Percentiles rank a stretch among this genome's conserved stretches.
Evolutionary conservation across 2,113 vertebrate genomes (phyloP).

Genomic region (Gallinago undulata): DNA sequence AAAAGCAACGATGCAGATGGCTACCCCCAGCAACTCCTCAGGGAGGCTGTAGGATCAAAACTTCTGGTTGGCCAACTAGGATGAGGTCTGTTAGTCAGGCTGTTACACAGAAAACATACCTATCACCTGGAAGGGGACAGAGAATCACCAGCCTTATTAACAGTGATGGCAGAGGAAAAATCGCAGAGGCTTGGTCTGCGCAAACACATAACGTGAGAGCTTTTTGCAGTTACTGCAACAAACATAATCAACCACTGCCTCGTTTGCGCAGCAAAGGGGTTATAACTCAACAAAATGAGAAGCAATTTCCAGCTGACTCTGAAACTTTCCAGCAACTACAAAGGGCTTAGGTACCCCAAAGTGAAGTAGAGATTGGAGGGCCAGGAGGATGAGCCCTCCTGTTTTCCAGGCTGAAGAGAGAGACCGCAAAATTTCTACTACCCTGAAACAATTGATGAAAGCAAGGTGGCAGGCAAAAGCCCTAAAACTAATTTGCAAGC

Average conservation of each 20-base stretch:
- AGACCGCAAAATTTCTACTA: not conserved
- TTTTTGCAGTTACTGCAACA: not conserved
- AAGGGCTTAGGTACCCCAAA: not conserved
- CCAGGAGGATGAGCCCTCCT: not conserved
- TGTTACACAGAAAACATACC: not conserved
- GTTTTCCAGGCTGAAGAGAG: not conserved
- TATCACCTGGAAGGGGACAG: not conserved
- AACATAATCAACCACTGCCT: not conserved
- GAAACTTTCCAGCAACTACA: not conserved
- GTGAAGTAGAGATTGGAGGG: not conserved
- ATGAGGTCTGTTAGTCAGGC: not conserved
- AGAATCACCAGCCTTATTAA: not conserved
- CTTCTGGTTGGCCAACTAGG: not conserved
- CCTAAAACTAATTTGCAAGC: not conserved
- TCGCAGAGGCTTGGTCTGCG: not conserved
- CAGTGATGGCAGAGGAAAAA: not conserved
- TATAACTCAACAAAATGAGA: not conserved
- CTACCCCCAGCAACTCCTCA: not conserved
- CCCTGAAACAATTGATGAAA: not conserved
- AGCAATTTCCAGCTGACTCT: not conserved
- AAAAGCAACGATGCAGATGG: not conserved
- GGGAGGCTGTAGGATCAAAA: not conserved
- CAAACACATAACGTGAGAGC: fast-evolving
- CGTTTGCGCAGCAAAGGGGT: not conserved
- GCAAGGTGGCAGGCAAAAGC: not conserved